Base-by-base conservation (phyloP, 1,140 invertebrate genomes). In the Plodia interpunctella region DNA sequence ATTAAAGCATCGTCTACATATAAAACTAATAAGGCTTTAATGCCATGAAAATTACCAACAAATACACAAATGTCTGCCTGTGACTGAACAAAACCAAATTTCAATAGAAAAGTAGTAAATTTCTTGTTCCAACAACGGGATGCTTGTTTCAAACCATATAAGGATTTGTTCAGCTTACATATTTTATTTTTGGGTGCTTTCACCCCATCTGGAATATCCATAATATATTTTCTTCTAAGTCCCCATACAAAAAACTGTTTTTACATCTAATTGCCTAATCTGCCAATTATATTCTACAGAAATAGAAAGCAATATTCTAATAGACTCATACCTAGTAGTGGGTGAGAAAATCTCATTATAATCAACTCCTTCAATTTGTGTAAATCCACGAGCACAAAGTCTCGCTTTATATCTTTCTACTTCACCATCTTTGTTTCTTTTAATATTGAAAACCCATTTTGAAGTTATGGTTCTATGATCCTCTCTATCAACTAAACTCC, bases 201-300 rank as follows among this genome's bases (percentile, higher is more conserved):
- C 0, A 65, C 53, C 17, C 70, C 70, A 50, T 70, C 66, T 30
- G 87, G 85, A 50, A 76, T 65, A 51, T 76, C 62, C 64, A 90
- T 79, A 63, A 72, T 35, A 88, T 76, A 20, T 74, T 62, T 59
- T 82, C 62, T 3, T 17, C 1, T 6, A 88, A 49, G n/a, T 76
- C 49, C 11, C 83, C 83, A 72, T 90, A 62, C 0, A 90, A 54
- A 63, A 88, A 91, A 2, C 90, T 59, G 83, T 83, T 65, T 79
- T 86, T 2, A 91, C 74, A 73, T 91, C 87, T 57, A 91, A 81
- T 54, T 90, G 83, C 32, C 60, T 35, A 13, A 91, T 65, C 13
- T 76, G 20, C 25, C 78, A 66, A 44, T 82, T 68, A 55, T 86
- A 49, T 57, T 72, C 52, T 8, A 76, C 76, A 52, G 82, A 71